Base-by-base conservation (phyloP, 2,888 invertebrate species). In the Eristalis intricaria region DNA sequence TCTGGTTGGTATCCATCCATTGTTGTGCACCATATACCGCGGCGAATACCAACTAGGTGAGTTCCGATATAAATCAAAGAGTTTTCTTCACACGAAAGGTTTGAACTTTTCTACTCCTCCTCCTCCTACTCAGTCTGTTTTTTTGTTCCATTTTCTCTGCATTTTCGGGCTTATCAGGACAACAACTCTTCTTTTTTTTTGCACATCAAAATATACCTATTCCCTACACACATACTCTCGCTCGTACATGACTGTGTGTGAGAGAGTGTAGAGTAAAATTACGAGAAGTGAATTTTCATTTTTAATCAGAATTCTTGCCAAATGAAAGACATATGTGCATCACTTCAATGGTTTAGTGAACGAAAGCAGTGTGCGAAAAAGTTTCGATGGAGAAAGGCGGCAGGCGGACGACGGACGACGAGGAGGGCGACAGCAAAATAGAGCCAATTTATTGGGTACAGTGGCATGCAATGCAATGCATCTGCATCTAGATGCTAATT, bases 401-500 rank as follows among this genome's bases (percentile, higher is more conserved):
- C n/a, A n/a, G 26, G 26, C 26, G 26, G 1, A 3, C 3, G 26
- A n/a, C 32, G 32, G 5, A 32, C 32, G 7, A 26, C 2, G 29
- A 4, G 0, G 32, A 10, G 0, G 1, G 32, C 32, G 32, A 32
- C 10, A 10, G 32, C 32, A 15, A 56, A 68, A 35, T 65, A 38
- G n/a, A 58, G 35, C 61, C 50, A 50, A 50, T 50, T 50, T 50
- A 50, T 19, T 50, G 50, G 50, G 5, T 50, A 50, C 50, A 71
- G n/a, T n/a, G 64, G 58, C 60, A 32, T 32, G 32, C 32, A 10
- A 82, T 26, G 78, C 60, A 61, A 75, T 76, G 80, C 76, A 80
- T 75, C 65, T 75, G 83, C 83, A 75, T 80, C 79, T 87, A 76
- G 84, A 87, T 63, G 84, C 79, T 84, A 87, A 87, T 87, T 87